Conservation (phyloP, 1,140 invertebrate genomes). For the Danaus melanippus region DNA sequence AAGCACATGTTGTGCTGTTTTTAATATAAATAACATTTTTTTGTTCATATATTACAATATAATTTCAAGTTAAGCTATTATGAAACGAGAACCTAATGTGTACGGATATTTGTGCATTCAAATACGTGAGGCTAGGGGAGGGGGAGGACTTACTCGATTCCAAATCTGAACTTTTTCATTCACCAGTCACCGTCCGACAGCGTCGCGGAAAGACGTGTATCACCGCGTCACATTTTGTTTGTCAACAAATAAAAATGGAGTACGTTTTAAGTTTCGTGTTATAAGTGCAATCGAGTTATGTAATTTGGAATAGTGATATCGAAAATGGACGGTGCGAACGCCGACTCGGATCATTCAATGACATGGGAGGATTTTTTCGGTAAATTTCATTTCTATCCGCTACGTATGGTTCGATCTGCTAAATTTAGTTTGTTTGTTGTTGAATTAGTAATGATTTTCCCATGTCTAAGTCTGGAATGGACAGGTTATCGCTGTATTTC, state of each 20-base stretch:
- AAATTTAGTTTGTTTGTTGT: too few species aligned
- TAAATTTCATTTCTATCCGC: constrained; percentile 34
- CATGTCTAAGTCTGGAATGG: constrained; percentile 29
- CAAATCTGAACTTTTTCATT: constrained; percentile 40
- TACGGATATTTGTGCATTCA: too few species aligned
- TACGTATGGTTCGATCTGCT: too few species aligned
- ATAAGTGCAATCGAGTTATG: constrained; percentile 26
- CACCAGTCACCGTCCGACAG: constrained; percentile 33
- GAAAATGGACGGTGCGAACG: constrained; percentile 66
- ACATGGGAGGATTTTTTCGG: constrained; percentile 73
- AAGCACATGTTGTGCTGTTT: too few species aligned
- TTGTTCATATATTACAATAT: too few species aligned
- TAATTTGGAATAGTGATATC: constrained; percentile 32
- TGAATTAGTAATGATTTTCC: constrained; percentile 30
- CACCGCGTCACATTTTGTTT: constrained; percentile 36
- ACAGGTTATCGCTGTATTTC: constrained; percentile 52
- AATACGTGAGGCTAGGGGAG: too few species aligned
- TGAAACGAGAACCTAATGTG: too few species aligned
- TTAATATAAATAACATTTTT: too few species aligned
- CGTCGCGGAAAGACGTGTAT: constrained; percentile 13
- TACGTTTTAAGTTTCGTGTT: constrained; percentile 34
- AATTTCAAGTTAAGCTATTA: too few species aligned
- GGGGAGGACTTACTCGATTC: constrained; percentile 1
- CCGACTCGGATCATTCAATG: constrained; percentile 71
- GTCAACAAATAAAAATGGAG: constrained; percentile 53